Evolutionary conservation across 1,140 invertebrate species (phyloP), one percentile per base, ranked within the genome.

Genomic region (Ips typographus): DNA sequence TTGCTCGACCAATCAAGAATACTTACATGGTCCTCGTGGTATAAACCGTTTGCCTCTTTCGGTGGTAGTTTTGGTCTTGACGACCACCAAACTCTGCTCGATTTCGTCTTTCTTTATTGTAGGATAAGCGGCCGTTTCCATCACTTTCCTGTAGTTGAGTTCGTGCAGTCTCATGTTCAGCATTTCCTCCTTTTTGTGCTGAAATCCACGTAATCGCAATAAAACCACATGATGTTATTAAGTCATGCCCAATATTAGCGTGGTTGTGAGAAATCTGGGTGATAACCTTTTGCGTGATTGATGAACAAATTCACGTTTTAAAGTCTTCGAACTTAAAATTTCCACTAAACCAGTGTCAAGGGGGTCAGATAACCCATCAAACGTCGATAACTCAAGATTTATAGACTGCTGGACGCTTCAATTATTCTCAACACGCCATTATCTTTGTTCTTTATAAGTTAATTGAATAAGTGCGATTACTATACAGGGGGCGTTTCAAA

Each of bases 321-420:
- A 56, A 4, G 53, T 56, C 53, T 56, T 56, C 53, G 53, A 56
- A 56, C 53, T 40, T 56, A 56, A 56, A 56, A 56, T 56, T 56
- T 56, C 38, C 53, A n/a, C 53, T 56, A 7, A 37, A 3, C n/a
- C 38, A 56, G n/a, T 37, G 36, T 56, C 22, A 56, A 56, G 39
- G 6, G 53, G 53, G 44, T 49, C 53, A 56, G 38, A 56, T 37
- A 56, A 56, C 4, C 38, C 38, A 56, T 37, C 38, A 56, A 56
- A 56, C 53, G 39, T 40, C 37, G 53, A 56, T 56, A 37, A 56
- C 2, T 22, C 22, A 22, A 38, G 39, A 56, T 56, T 56, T 56
- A 56, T 56, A 56, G 53, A 56, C 53, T 56, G 53, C 53, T n/a
- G 53, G 53, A 56, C 53, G 53, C 53, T 56, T 49, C 3, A 49